Evolutionary conservation across 2,888 invertebrate species (phyloP), one percentile per base, ranked within the genome.

Genomic region (Drosophila lacicola): DNA sequence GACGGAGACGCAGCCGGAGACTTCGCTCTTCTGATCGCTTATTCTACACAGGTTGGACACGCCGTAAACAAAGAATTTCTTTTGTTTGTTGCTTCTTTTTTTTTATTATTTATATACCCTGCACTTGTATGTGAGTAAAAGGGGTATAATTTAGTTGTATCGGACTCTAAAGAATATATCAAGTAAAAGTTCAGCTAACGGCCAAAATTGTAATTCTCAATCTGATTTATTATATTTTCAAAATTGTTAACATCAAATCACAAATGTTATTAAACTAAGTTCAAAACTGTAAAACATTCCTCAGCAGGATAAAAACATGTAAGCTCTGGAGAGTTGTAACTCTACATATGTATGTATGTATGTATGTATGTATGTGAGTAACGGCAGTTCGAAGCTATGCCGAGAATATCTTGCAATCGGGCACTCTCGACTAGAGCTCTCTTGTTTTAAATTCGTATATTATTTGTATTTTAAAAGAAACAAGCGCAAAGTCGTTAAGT

Each of bases 401-500:
- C 41, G 42, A 45, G 25, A 10, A 45, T 55, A 55, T 55, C 17
- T 45, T 0, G 9, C 2, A 4, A 5, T 36, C 45, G 55, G 3
- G 25, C 45, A 36, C 8, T n/a, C n/a, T 4, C 21, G 8, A 34
- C 19, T 53, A 53, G 41, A 42, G 19, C 19, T 11, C 21, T 36
- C 13, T 44, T 71, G 19, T 64, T 57, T 58, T 69, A 61, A 63
- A 75, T 70, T 58, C 66, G 41, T 77, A 60, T 72, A 80, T 77
- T 78, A 82, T 73, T 78, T 80, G 83, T 84, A 87, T 89, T 89
- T 89, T 79, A 74, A 85, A 85, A 84, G 74, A 85, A 85, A 84
- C 82, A 85, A 79, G 77, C 82, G 60, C 70, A 79, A 81, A 81
- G 82, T 81, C 85, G 78, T 53, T 62, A 74, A 83, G 88, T 90